A percentile compares a stretch with the other conserved stretches of the same genome.
Evolutionary conservation across 2,797 vertebrate genomes (phyloP).

Genomic region (Spinus olivaceus): DNA sequence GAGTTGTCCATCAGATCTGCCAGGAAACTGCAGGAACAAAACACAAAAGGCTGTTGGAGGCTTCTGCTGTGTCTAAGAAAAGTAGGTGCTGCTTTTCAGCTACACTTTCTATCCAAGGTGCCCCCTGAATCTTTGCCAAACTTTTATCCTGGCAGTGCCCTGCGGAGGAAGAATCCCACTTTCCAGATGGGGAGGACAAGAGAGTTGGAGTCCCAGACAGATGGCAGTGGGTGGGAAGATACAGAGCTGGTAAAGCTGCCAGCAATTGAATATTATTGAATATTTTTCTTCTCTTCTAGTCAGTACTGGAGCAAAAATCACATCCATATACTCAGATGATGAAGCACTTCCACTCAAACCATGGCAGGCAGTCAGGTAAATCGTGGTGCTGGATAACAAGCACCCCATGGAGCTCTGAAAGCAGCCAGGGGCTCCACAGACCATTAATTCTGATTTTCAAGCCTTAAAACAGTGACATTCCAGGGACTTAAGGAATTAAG

Average conservation of each 20-base stretch:
- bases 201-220: conserved; percentile 50
- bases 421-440: not conserved
- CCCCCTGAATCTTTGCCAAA: conserved; percentile 26
- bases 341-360: not conserved
- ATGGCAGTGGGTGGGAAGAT: conserved; percentile 52
- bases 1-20: conserved; percentile 98
- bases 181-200: conserved; percentile 48
- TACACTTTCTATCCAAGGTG: not conserved
- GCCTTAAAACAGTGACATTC: not conserved
- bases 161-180: conserved; percentile 54
- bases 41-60: conserved; percentile 37
- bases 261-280: conserved; percentile 3
- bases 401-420: not conserved
- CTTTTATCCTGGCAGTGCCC: conserved; percentile 10
- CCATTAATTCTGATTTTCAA: not conserved
- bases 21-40: conserved; percentile 82
- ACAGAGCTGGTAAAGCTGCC: conserved; percentile 24
- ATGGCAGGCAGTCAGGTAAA: not conserved
- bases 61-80: conserved; percentile 37
- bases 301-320: conserved; percentile 31
- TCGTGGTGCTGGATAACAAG: not conserved
- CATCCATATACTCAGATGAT: not conserved
- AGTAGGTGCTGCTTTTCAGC: conserved; percentile 26
- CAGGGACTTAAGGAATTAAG: not conserved
- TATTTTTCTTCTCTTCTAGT: conserved; percentile 10